Evolutionary conservation across 2,888 invertebrate species (phyloP).

Genomic region (Arge pagana): DNA sequence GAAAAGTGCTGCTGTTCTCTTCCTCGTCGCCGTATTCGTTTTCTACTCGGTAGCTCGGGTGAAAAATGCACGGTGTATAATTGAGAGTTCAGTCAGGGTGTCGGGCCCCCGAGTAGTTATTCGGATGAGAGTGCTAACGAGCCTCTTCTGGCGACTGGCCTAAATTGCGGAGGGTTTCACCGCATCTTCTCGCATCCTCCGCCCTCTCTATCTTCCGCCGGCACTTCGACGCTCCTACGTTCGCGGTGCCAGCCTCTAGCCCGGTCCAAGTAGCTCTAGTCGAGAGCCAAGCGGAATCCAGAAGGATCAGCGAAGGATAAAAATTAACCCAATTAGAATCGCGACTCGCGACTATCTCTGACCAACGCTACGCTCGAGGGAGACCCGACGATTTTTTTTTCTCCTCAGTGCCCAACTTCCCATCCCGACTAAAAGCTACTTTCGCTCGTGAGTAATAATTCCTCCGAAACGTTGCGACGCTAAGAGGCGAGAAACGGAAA

Average conservation of each 20-base stretch:
- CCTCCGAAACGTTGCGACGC: too few relatives aligned
- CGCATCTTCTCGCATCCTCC: too few relatives aligned
- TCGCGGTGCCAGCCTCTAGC: not conserved
- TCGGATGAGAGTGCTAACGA: constrained; percentile 21
- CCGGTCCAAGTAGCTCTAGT: not conserved
- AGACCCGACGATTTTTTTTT: constrained; percentile 8
- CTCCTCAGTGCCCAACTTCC: too few relatives aligned
- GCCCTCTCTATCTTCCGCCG: too few relatives aligned
- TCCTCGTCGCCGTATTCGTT: too few relatives aligned
- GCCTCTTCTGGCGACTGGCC: constrained; percentile 11
- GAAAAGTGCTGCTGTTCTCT: constrained; percentile 20
- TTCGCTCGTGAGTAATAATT: too few relatives aligned
- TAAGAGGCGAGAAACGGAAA: too few relatives aligned
- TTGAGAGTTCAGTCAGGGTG: constrained; percentile 18
- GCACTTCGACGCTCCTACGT: too few relatives aligned
- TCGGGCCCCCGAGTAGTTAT: constrained; percentile 12
- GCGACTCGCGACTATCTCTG: constrained; percentile 14
- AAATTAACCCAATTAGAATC: constrained; percentile 18
- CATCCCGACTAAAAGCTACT: too few relatives aligned
- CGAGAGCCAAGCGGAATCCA: constrained; percentile 9
- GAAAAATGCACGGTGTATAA: constrained; percentile 18
- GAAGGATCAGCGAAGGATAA: constrained; percentile 18
- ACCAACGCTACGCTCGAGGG: not conserved
- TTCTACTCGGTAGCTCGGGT: constrained; percentile 11
- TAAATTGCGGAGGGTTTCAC: constrained; percentile 9